Base-by-base conservation (phyloP, 1,140 invertebrate genomes). In the Phymorhynchus buccinoides region DNA sequence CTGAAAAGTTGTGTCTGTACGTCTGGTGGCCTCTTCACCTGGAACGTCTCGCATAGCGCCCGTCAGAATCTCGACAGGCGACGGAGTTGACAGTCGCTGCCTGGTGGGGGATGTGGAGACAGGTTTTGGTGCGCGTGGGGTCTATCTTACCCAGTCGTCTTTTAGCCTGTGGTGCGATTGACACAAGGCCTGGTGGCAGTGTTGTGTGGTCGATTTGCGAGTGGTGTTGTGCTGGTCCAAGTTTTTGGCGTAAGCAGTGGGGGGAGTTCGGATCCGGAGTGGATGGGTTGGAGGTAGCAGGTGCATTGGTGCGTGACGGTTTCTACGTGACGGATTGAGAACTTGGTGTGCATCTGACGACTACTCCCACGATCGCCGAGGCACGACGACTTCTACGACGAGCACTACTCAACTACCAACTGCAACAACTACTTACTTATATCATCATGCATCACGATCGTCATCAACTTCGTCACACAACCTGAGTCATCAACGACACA, bases 81-180 rank as follows among this genome's bases (percentile, higher is more conserved):
- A 89, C 88, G 66, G 48, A 68, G 16, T 68, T 91, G 37, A 83
- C 62, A n/a, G 4, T 86, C 88, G 73, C 52, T 91, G n/a, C 90
- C 89, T n/a, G n/a, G n/a, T n/a, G 30, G n/a, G 62, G 32, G 86
- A 79, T 7, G 86, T 89, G 84, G 37, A 83, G 37, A 48, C 42
- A 7, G 84, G 86, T 78, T 71, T 89, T 6, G 83, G 66, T 56
- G 62, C 66, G 56, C 81, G 83, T 32, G n/a, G n/a, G n/a, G n/a
- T n/a, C n/a, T n/a, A n/a, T n/a, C n/a, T n/a, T n/a, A n/a, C n/a
- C n/a, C n/a, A n/a, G n/a, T n/a, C n/a, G n/a, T n/a, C n/a, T n/a
- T n/a, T n/a, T n/a, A n/a, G n/a, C n/a, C n/a, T n/a, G n/a, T n/a
- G n/a, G n/a, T n/a, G n/a, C n/a, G n/a, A n/a, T n/a, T n/a, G n/a